Evolutionary conservation across 1,140 invertebrate species (phyloP).

Genomic region (Rhynchophorus ferrugineus): DNA sequence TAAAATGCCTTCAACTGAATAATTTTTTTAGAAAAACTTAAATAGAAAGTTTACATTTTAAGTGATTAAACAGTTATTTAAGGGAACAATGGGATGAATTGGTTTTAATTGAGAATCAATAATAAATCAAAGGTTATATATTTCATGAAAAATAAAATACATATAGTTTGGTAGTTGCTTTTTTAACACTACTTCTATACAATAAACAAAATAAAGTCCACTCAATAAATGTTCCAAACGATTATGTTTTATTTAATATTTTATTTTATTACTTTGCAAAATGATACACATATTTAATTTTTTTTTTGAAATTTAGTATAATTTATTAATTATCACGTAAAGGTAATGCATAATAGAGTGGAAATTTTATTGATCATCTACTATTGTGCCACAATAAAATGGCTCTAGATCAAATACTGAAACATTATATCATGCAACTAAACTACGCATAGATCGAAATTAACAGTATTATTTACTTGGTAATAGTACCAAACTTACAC

Average conservation of each 20-base stretch:
- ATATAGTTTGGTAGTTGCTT: slow-evolving; percentile 16
- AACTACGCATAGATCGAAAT: slow-evolving; percentile 4
- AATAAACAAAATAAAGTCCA: not conserved
- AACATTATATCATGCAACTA: slow-evolving; percentile 5
- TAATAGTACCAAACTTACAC: not conserved
- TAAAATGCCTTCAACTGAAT: no score
- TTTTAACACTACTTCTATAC: slow-evolving; percentile 6
- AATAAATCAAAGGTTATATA: slow-evolving; percentile 10
- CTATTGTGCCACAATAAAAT: not conserved
- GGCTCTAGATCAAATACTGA: slow-evolving; percentile 1
- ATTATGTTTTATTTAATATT: not conserved
- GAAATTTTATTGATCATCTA: slow-evolving; percentile 3
- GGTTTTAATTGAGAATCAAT: no score
- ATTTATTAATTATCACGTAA: not conserved
- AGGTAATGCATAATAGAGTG: not conserved
- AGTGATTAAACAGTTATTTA: no score
- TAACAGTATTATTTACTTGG: not conserved
- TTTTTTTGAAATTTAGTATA: not conserved
- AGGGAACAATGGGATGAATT: no score
- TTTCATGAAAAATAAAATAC: slow-evolving; percentile 13
- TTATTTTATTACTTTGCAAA: no score
- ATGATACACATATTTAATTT: no score
- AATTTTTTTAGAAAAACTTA: no score
- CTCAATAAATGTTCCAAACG: slow-evolving; percentile 3
- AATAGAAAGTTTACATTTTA: no score